Base-by-base conservation (phyloP, 2,888 invertebrate genomes). In the Dyspetes luteomarginatus region DNA sequence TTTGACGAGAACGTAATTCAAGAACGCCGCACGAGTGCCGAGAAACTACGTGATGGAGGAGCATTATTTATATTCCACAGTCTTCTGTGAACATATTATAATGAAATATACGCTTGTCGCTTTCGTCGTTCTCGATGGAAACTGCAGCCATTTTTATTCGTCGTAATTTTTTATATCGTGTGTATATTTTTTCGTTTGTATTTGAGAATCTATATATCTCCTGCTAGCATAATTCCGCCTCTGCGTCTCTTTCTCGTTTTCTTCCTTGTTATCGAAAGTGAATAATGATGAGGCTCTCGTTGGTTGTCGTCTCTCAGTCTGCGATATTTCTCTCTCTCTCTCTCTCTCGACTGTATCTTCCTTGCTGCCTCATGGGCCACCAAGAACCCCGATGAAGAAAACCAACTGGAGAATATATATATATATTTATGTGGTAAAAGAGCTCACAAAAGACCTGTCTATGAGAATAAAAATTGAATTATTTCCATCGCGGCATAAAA, bases 1-100 rank as follows among this genome's bases (percentile, higher is more conserved):
- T 7, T 71, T 68, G 60, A 62, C 15, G 36, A 15, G 56, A 62
- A 64, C 84, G 85, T 85, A 88, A 86, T 86, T 82, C 83, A 82
- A 75, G 81, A 81, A 85, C 80, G 75, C 80, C 68, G 82, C 73
- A 79, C 58, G n/a, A n/a, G n/a, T n/a, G n/a, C 62, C 58, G 72
- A 67, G 74, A 82, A 78, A 74, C 84, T 58, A 48, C 52, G 15
- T 73, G 78, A 83, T 77, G 86, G 84, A 82, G 30, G 67, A 74
- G 62, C 73, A 12, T 75, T 75, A 72, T 71, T 74, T 78, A 79
- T 72, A 67, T 52, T 64, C 48, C 62, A n/a, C n/a, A 17, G 36
- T 48, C 48, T 50, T 24, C 36, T 2, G 17, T 22, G 50, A 9
- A 45, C 36, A 52, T 58, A 65, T 69, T 68, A 43, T 55, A 41